A percentile compares a stretch with the other conserved stretches of the same genome.
These are phyloP conservation scores for Cyanistes caeruleus DNA, from an alignment of 2,113 vertebrate genomes.

Conservation along the genomic window DNA sequence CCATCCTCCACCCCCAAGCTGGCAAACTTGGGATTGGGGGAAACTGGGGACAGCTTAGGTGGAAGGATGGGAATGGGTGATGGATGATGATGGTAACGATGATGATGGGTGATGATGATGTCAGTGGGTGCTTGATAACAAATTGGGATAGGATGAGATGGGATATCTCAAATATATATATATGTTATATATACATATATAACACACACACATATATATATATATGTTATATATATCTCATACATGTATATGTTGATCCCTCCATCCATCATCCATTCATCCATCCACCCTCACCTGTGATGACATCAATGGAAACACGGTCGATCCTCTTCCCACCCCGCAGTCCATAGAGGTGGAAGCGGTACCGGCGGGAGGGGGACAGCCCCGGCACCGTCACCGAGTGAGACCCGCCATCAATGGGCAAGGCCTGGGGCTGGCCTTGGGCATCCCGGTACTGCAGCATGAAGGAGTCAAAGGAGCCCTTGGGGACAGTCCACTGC, in stretches of 20 bases:
- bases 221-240: no score
- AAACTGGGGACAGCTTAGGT: not conserved
- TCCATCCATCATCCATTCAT: not conserved
- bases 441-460: slow-evolving; percentile 13
- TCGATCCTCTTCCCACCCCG: not conserved
- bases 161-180: not conserved
- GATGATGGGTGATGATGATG: not conserved
- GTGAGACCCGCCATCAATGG: rapidly evolving
- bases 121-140: not conserved
- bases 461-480: slow-evolving; percentile 65
- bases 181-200: no score
- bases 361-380: not conserved
- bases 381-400: rapidly evolving
- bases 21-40: not conserved
- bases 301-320: not conserved
- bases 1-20: not conserved
- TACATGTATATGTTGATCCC: not conserved
- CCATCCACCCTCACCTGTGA: not conserved
- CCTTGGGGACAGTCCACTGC: slow-evolving; percentile 31
- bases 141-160: not conserved
- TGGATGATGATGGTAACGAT: no score
- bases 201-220: no score
- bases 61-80: not conserved
- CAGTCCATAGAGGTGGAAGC: not conserved
- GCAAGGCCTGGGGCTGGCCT: not conserved